Conservation (phyloP, 30 jellyfish, hydroid and myxozoan species). For the Turritopsis rubra region DNA sequence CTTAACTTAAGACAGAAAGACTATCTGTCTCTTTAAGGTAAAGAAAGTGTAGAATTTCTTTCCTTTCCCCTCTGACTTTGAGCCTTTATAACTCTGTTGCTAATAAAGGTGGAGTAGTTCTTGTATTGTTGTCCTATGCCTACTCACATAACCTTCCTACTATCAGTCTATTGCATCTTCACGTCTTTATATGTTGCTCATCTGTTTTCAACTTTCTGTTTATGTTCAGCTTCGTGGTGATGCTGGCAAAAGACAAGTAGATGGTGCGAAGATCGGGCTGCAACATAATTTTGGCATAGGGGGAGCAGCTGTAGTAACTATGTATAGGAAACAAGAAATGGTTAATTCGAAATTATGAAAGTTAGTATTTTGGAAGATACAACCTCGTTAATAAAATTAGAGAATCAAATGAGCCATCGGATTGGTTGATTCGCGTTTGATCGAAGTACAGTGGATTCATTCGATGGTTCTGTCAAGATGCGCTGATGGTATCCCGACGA, state of each 20-base stretch:
- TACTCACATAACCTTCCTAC: no score
- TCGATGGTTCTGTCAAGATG: neutral
- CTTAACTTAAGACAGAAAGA: no score
- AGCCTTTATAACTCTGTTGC: no score
- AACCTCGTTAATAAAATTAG: neutral
- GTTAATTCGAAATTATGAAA: neutral
- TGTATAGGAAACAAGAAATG: constrained; percentile 44
- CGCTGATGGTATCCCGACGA: no score
- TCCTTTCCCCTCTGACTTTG: no score
- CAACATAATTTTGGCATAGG: constrained; percentile 98
- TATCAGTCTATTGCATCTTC: no score
- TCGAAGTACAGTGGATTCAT: neutral
- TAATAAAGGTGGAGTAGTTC: no score
- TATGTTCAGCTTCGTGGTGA: constrained; percentile 56
- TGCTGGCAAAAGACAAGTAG: constrained; percentile 93
- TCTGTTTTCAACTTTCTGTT: neutral
- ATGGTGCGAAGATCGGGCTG: constrained; percentile 78
- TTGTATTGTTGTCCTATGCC: no score
- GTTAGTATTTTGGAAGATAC: neutral
- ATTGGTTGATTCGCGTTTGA: neutral
- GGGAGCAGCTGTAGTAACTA: constrained; percentile 97
- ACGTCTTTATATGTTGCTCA: neutral
- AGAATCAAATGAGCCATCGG: neutral
- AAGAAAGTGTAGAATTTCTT: no score
- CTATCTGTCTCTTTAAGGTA: no score